Conservation (phyloP, 2,797 vertebrate species). For the Delichon dasypus region DNA sequence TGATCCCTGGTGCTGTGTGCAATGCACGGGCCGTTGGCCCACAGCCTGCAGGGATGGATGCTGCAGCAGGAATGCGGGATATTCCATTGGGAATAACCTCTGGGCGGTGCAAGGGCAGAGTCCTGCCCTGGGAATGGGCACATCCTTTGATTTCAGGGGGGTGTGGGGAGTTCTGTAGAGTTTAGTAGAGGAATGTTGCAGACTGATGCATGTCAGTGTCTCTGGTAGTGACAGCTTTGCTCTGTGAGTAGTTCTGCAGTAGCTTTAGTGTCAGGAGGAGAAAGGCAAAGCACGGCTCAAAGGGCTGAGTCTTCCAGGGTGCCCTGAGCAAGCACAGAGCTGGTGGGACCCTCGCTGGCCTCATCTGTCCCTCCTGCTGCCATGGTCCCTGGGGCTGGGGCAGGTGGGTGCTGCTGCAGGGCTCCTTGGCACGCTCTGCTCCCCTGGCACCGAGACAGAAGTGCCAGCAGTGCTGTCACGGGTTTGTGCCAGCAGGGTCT, state of each 20-base stretch:
- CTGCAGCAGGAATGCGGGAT: not conserved
- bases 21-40: accelerated
- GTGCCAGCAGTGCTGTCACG: not conserved
- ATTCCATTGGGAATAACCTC: accelerated
- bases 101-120: not conserved
- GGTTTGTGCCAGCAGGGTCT: not conserved
- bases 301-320: not conserved
- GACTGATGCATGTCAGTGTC: not conserved
- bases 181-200: not conserved
- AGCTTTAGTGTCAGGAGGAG: not conserved
- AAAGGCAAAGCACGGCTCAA: not conserved
- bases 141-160: not conserved
- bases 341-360: not conserved
- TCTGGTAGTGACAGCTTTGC: slow-evolving; percentile 27
- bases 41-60: not conserved
- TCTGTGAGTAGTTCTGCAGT: slow-evolving; percentile 32
- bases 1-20: not conserved
- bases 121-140: not conserved
- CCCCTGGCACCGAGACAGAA: not conserved
- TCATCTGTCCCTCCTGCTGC: not conserved
- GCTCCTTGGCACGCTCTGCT: not conserved
- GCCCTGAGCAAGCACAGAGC: not conserved
- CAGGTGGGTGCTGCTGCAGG: not conserved
- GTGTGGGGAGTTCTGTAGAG: not conserved
- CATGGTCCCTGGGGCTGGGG: not conserved